Evolutionary conservation across 2,888 invertebrate species (phyloP).

Genomic region (Drosophila austrosaltans): DNA sequence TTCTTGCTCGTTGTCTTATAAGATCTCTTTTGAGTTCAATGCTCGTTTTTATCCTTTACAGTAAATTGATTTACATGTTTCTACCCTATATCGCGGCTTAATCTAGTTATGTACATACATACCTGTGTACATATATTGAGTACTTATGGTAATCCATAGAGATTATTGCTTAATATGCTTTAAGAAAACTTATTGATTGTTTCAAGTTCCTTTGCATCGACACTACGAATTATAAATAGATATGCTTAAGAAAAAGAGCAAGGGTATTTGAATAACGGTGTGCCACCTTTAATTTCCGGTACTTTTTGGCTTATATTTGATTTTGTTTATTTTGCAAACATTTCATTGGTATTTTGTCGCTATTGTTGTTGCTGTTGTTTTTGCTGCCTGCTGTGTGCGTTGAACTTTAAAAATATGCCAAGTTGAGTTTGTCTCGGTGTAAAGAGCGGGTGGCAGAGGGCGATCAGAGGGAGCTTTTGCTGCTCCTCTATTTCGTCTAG

Average conservation of each 20-base stretch:
- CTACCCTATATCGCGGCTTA: not conserved
- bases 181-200: no score
- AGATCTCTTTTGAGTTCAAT: slow-evolving; percentile 50
- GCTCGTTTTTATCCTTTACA: slow-evolving; percentile 70
- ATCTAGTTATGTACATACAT: not conserved
- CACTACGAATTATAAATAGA: no score
- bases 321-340: slow-evolving; percentile 27
- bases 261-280: not conserved
- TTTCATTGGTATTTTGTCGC: slow-evolving; percentile 18
- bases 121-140: no score
- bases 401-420: slow-evolving; percentile 76
- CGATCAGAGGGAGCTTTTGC: not conserved
- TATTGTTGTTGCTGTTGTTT: not conserved
- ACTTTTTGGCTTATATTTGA: slow-evolving; percentile 11
- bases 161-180: no score
- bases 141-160: no score
- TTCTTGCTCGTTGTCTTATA: not conserved
- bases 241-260: not conserved
- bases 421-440: slow-evolving; percentile 12
- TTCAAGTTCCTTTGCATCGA: no score
- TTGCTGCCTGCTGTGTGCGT: slow-evolving; percentile 42
- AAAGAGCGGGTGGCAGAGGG: not conserved
- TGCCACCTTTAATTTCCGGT: not conserved
- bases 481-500: slow-evolving; percentile 56
- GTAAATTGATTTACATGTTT: slow-evolving; percentile 60